phyloP scores from a whole-genome alignment of 2,888 invertebrate species.

The Euphydryas editha region DNA sequence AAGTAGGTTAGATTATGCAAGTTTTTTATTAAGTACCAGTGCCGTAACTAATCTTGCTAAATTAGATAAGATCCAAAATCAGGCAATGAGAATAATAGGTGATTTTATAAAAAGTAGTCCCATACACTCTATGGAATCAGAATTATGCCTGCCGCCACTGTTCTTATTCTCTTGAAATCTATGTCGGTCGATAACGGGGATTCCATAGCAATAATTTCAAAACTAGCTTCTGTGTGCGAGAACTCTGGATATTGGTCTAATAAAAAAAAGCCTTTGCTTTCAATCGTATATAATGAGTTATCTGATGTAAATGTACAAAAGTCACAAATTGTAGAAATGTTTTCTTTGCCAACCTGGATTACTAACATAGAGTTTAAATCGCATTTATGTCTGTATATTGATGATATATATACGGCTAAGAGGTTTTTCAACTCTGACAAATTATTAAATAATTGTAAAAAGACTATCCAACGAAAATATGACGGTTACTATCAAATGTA shows the following conservation, averaged over 20 bases:
- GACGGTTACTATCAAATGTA: no score
- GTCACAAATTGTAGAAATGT: conserved; percentile 4
- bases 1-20: conserved; percentile 27
- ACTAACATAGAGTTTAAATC: conserved; percentile 1
- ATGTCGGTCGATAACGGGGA: conserved; percentile 12
- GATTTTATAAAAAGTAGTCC: conserved; percentile 34
- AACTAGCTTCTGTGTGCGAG: conserved; percentile 1
- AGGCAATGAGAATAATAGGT: conserved; percentile 33
- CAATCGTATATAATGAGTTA: background rate
- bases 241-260: conserved; percentile 2
- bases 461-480: no score
- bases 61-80: conserved; percentile 34
- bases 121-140: conserved; percentile 28
- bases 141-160: conserved; percentile 25
- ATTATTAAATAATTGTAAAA: background rate
- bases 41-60: conserved; percentile 25
- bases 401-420: background rate
- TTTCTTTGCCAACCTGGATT: background rate
- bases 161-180: conserved; percentile 22
- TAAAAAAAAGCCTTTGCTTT: background rate
- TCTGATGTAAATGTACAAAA: conserved; percentile 2
- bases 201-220: background rate
- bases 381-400: background rate
- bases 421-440: background rate
- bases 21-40: conserved; percentile 25